Conservation (phyloP, 2,888 invertebrate species). For the Chymomyza fuscimana region DNA sequence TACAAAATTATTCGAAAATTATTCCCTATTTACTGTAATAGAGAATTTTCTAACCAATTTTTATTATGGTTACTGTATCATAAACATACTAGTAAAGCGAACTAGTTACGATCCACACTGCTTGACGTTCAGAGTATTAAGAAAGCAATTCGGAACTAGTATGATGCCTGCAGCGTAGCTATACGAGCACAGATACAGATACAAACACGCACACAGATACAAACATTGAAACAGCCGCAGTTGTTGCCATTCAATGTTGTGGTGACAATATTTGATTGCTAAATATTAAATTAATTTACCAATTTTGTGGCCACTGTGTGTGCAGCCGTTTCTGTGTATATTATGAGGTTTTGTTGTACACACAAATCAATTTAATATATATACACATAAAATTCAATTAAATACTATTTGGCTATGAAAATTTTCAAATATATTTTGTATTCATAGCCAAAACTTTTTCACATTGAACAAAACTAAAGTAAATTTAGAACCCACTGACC, state of each 20-base stretch:
- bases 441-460: constrained; percentile 14
- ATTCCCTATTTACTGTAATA: no score
- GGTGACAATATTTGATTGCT: constrained; percentile 72
- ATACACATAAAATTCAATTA: constrained; percentile 58
- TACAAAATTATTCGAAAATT: no score
- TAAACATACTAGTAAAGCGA: no score
- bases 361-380: constrained; percentile 1
- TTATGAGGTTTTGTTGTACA: constrained; percentile 35
- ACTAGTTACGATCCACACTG: no score
- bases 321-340: neutral
- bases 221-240: neutral
- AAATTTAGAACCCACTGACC: constrained; percentile 50
- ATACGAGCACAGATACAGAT: constrained; percentile 12
- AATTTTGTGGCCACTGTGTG: constrained; percentile 57
- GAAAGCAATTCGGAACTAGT: no score
- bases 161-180: no score
- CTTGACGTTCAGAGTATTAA: no score
- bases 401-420: constrained; percentile 23
- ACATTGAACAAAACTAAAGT: neutral
- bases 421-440: neutral
- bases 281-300: constrained; percentile 72
- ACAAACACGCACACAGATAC: constrained; percentile 2
- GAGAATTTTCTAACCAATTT: no score
- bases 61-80: no score
- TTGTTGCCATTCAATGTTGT: constrained; percentile 57